Evolutionary conservation across 1,140 invertebrate species (phyloP), one percentile per base, ranked within the genome.

Genomic region (Leptopilina boulardi): DNA sequence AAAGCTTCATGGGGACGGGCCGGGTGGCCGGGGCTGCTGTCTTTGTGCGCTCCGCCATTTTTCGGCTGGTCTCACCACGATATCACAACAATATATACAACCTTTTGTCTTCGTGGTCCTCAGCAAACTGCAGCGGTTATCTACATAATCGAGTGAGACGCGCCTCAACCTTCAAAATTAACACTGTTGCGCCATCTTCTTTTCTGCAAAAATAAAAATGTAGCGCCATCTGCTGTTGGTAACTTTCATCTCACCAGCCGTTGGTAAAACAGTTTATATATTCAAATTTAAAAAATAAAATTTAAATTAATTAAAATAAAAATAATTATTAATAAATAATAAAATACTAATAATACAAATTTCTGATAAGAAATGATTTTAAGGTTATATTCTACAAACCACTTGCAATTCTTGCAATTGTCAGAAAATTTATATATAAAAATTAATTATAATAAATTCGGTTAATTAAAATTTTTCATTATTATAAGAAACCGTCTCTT

Each of bases 1-100:
- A 99, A 81, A 99, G 93, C 92, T 98, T 98, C 98, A 99, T 99
- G 84, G 97, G 97, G 88, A 98, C 96, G 84, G 97, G 97, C 93
- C 97, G 97, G 88, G 91, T 89, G 77, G 89, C 84, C 81, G 88
- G 86, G 80, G 89, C 84, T 85, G 87, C 89, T 84, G 86, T 88
- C 80, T 88, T 91, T 79, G 82, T 90, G 83, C 90, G 91, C 85
- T 91, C 92, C 91, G 91, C 91, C 91, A 92, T 92, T 90, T 89
- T 91, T 89, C 79, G 83, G 84, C 82, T 82, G 77, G 79, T 81
- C 80, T 81, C 84, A 74, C 82, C 79, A 77, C 74, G 71, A 54
- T 42, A 42, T 74, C 76, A 79, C 78, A 73, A 21, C 56, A 23
- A 73, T 18, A 80, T 75, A 77, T 71, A 83, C 80, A 80, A 80